Base-by-base conservation (phyloP, 1,140 invertebrate genomes). In the Rhyacophila brunnea region DNA sequence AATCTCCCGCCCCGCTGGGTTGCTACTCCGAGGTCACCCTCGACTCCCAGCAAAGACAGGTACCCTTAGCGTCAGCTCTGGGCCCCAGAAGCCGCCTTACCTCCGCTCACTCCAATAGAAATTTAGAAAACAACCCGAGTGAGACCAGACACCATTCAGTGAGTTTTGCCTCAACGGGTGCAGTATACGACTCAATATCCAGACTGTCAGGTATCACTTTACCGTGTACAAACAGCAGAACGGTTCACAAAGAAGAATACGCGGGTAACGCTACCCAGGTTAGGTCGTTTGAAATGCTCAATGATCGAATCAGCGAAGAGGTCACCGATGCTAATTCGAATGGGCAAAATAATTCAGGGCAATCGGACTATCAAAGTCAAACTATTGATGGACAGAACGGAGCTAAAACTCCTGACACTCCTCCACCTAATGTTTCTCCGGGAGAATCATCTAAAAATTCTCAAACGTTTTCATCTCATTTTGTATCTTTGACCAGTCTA, bases 21-120 rank as follows among this genome's bases (percentile, higher is more conserved):
- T 83, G 82, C 57, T 84, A 81, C 66, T 85, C 81, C 46, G 78
- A 82, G 63, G 83, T 77, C 6, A 85, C 83, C 10, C 69, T 85
- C 67, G 82, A 85, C 69, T 82, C 83, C 11, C 74, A 81, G 65
- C 74, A 83, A 70, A 78, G 80, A 63, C 77, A 79, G 80, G 71
- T 81, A 81, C 70, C 72, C 70, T 71, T 79, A 73, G 69, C 74
- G 69, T 73, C 70, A 66, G 72, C 73, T 62, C 72, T 74, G 65
- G 69, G 70, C 46, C 75, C 53, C 42, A 56, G 47, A 14, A 48
- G 19, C 18, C 76, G 64, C 74, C 74, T 50, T 72, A 72, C 53
- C 66, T 76, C 62, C 71, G 72, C 19, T 68, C 75, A 15, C 62
- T 75, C 44, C 69, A 42, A 49, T 56, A 40, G 50, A 53, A 35